A percentile compares a stretch with the other conserved stretches of the same genome.
phyloP scores from a whole-genome alignment of 2,113 vertebrate species.

The Andinoacara biseriatus region DNA sequence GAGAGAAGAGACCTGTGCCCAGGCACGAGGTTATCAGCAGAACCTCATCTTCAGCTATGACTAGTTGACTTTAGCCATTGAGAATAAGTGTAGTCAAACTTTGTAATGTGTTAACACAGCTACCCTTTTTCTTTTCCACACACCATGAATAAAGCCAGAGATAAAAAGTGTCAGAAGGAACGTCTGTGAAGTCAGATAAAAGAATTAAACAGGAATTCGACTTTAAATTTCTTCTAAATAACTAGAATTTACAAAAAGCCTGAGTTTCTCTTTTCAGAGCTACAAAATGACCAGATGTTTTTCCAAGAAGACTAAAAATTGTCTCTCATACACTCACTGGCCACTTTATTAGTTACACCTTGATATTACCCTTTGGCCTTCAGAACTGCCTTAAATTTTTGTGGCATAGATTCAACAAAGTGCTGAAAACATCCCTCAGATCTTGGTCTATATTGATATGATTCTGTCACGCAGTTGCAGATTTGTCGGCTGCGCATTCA shows the following conservation, averaged over 20 bases:
- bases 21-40: not conserved
- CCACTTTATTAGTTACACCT: not conserved
- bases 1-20: not conserved
- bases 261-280: not conserved
- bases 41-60: not conserved
- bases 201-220: not conserved
- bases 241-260: not conserved
- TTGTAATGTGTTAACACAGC: not conserved
- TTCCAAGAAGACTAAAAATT: not conserved
- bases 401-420: not conserved
- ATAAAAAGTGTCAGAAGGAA: not conserved
- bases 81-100: conserved; percentile 35
- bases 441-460: not conserved
- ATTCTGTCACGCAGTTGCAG: too few species aligned
- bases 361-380: not conserved
- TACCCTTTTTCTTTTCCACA: not conserved
- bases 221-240: not conserved
- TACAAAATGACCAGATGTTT: conserved; percentile 5
- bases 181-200: not conserved
- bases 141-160: not conserved
- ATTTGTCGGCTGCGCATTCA: not conserved
- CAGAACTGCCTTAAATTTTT: not conserved
- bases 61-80: conserved; percentile 22
- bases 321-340: not conserved
- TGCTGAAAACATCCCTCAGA: not conserved